These are phyloP conservation scores for Harpagoxenus sublaevis DNA, from an alignment of 2,888 invertebrate species.

Conservation along the genomic window DNA sequence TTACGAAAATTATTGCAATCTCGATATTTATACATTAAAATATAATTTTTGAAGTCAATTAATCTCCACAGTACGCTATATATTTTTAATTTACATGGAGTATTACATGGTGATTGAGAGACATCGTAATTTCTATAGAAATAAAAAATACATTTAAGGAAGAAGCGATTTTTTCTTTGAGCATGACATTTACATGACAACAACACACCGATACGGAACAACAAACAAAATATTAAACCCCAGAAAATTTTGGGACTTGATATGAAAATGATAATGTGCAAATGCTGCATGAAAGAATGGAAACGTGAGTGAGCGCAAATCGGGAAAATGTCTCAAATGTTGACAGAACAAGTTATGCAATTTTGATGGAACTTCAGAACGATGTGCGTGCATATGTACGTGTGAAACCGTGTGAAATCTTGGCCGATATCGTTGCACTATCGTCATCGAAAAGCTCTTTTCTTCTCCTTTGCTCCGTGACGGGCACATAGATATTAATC, in stretches of 20 bases:
- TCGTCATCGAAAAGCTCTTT: background rate
- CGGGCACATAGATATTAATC: conserved; percentile 1
- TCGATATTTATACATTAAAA: background rate
- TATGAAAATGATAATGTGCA: conserved; percentile 13
- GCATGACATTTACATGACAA: background rate
- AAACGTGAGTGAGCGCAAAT: conserved; percentile 20
- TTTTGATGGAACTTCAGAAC: conserved; percentile 21
- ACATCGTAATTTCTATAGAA: background rate
- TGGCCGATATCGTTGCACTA: conserved; percentile 6
- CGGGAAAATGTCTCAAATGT: conserved; percentile 37
- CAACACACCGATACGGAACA: background rate
- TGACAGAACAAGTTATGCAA: conserved; percentile 43
- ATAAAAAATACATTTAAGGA: background rate
- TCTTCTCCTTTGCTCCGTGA: background rate
- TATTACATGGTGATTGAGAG: background rate
- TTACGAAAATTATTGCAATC: background rate
- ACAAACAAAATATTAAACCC: background rate
- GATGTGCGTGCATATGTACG: background rate
- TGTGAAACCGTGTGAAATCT: conserved; percentile 16
- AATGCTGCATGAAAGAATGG: conserved; percentile 10
- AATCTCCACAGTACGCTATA: background rate
- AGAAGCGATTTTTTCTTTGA: background rate
- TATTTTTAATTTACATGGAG: too few species aligned
- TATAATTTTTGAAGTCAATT: background rate
- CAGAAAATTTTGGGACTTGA: conserved; percentile 1